Evolutionary conservation across 2,888 invertebrate genomes (phyloP), one percentile per base, ranked within the genome.

Genomic region (Toxonevra muliebris): DNA sequence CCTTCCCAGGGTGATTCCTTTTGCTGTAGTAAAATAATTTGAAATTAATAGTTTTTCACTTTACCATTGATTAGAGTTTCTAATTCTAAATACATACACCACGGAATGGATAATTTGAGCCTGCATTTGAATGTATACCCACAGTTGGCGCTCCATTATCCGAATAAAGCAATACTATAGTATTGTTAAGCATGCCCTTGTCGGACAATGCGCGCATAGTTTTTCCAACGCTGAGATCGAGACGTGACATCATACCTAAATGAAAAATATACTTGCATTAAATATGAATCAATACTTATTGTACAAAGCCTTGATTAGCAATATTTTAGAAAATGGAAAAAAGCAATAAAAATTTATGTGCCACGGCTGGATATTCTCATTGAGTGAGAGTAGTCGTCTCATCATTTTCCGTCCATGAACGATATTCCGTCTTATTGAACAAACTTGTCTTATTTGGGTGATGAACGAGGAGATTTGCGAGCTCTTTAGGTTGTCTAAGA

Each of bases 1-100:
- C 97, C 97, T 85, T 97, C 96, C 89, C 92, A 95, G 0, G 94
- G 87, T 0, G 93, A 91, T 76, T 90, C 87, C 83, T 97, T 97
- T 84, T 90, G 87, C 90, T 89, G 72, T 13, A 45, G 19, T 42
- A 12, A 40, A 52, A 13, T 53, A 19, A 42, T 54, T 30, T 55
- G 53, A 48, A 10, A 13, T 0, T 17, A 50, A 30, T n/a, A 54
- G 12, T 41, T 48, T 11, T 15, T 53, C 20, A 11, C 5, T 12
- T 12, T 48, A 12, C 41, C 41, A 12, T 54, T 48, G 13, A 9
- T 40, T 30, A 8, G 43, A 57, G 48, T 43, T 30, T 9, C 3
- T 7, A 42, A 4, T 12, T 59, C n/a, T 10, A 17, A 17, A 42
- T 15, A 76, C 86, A 86, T 86, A 92, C 93, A 17, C 94, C 94